Evolutionary conservation across 2,888 invertebrate genomes (phyloP), one percentile per base, ranked within the genome.

Genomic region (Tipula lateralis): DNA sequence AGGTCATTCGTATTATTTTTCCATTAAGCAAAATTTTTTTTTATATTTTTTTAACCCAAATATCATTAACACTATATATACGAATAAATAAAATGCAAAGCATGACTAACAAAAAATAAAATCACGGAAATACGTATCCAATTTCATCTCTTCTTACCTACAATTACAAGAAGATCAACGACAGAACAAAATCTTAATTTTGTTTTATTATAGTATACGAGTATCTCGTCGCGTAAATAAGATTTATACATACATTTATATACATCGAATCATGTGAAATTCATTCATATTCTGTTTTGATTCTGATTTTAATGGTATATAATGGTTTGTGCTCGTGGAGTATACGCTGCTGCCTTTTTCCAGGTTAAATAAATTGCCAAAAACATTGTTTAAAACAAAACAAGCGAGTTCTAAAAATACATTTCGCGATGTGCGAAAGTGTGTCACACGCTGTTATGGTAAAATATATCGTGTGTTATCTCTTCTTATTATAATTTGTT

Each of bases 131-230:
- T 66, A n/a, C 66, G 66, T 24, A 66, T 66, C 66, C 66, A 66
- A 66, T 66, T 66, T 66, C 66, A 66, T 24, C 24, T 66, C 9
- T n/a, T 44, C 44, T 44, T 44, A 44, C 44, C 24, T 24, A 66
- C 66, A 66, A 66, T 66, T 66, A 19, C 66, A 66, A 66, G 24
- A 66, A 66, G 66, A 66, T 66, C 66, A 66, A 66, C 66, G 66
- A 66, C 66, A 66, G 44, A 44, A 44, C n/a, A 16, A n/a, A n/a
- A 44, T 66, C 12, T 16, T 50, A 50, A 16, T 66, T 66, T 66
- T 66, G 7, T n/a, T n/a, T 44, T 44, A 44, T 44, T 39, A 12
- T 39, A 9, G 0, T 24, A 66, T 66, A n/a, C n/a, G n/a, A n/a
- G n/a, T 9, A 66, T 24, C 66, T 19, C 24, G 9, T 66, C 66